Conservation (phyloP, 2,888 invertebrate genomes). For the Serrognathus titanus region DNA sequence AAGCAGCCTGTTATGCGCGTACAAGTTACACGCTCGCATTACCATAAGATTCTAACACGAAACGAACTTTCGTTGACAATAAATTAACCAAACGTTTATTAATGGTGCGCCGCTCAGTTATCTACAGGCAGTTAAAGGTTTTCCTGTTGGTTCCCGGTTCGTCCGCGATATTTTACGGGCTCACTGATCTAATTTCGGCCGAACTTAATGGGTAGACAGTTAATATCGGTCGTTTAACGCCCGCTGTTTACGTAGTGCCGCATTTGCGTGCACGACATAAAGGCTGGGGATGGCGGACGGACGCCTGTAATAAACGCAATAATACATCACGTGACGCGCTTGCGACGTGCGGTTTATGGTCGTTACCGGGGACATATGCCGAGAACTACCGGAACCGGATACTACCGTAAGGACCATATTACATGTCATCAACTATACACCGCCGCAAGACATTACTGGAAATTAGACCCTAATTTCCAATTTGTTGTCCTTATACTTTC, state of each 20-base stretch:
- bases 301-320: slow-evolving; percentile 24
- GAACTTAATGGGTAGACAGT: slow-evolving; percentile 2
- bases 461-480: slow-evolving; percentile 11
- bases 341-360: slow-evolving; percentile 20
- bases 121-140: not conserved
- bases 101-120: no score
- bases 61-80: no score
- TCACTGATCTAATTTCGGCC: not conserved
- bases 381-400: slow-evolving; percentile 22
- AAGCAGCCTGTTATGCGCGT: no score
- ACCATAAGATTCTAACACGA: no score
- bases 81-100: no score
- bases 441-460: slow-evolving; percentile 12
- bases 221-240: slow-evolving; percentile 12
- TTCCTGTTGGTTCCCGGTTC: not conserved
- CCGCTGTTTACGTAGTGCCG: slow-evolving; percentile 12
- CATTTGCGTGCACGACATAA: slow-evolving; percentile 21
- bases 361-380: slow-evolving; percentile 20
- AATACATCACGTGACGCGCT: slow-evolving; percentile 22
- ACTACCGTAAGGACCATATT: slow-evolving; percentile 20
- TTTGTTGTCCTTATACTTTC: not conserved
- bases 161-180: not conserved
- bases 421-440: slow-evolving; percentile 20
- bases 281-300: slow-evolving; percentile 9
- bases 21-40: no score